phyloP scores from a whole-genome alignment of 2,113 vertebrate genomes.

The Rhodinocichla rosea region DNA sequence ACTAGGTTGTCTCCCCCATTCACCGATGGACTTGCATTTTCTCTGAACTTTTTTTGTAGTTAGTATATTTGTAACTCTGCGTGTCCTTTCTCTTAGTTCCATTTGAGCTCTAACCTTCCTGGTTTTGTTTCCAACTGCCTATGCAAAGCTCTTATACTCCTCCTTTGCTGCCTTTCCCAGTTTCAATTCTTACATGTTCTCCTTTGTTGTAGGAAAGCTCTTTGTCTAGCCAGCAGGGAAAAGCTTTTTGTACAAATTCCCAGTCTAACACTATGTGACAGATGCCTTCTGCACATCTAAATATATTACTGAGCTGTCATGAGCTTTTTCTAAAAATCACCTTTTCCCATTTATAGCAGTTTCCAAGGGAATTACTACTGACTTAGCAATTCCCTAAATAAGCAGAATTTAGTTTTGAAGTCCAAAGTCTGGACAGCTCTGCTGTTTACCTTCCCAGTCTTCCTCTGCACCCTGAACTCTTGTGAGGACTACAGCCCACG shows the following conservation, averaged over 20 bases:
- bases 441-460: not conserved
- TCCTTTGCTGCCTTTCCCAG: not conserved
- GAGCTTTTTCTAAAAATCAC: not conserved
- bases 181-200: not conserved
- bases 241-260: not conserved
- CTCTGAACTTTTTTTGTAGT: not conserved
- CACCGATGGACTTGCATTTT: fast-evolving
- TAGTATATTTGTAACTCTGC: not conserved
- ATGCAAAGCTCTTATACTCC: not conserved
- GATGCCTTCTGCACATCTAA: not conserved
- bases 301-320: not conserved
- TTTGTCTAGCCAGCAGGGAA: not conserved
- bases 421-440: not conserved
- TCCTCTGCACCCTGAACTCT: not conserved
- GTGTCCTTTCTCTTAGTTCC: not conserved
- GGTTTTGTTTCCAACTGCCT: not conserved
- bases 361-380: not conserved
- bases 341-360: not conserved
- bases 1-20: not conserved
- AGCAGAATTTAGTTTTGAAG: not conserved
- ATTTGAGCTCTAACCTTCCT: not conserved
- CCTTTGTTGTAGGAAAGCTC: not conserved
- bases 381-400: not conserved
- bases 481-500: not conserved
- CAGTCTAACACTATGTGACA: not conserved